Base-by-base conservation (phyloP, 2,888 invertebrate genomes). In the Carcina quercana region DNA sequence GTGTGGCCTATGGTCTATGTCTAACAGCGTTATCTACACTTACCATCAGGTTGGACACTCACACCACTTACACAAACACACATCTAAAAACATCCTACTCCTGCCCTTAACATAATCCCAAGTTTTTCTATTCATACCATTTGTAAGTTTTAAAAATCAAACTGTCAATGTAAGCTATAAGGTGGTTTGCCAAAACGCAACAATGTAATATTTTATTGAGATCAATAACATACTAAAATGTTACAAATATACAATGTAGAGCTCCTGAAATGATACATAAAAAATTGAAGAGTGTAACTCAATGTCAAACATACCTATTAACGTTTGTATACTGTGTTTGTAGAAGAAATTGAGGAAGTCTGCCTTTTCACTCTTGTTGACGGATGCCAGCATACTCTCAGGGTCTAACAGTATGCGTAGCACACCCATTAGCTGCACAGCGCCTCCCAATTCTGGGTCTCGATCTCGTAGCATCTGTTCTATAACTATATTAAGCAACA, bases 321-420 rank as follows among this genome's bases (percentile, higher is more conserved):
- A 87, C 32, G 95, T 94, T 70, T 96, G 95, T 87, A 99, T 95
- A 85, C 97, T 97, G 80, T 97, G 94, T 75, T 97, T 97, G 85
- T 99, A 99, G 84, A 99, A 99, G 78, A 97, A 97, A 74, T 94
- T 95, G 34, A 99, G 88, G 75, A 99, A 99, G 74, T 99, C 98
- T 11, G 96, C 94, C 78, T 98, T 98, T 85, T 99, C 98, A 35
- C 96, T 94, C 80, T 97, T 96, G 75, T 95, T 95, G 32, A 93
- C 90, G 32, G 94, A 91, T 35, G 95, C 92, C 45, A 98, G 86
- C 98, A 98, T 98, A 72, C 98, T 98, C 73, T 98, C 98, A 5
- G 98, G 98, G 75, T 98, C 98, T 29, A 98, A 87, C 17, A 98
- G 86, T 50, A 97, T 89, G 61, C 96, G 90, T 21, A 98, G 84